Evolutionary conservation across 2,888 invertebrate genomes (phyloP), one percentile per base, ranked within the genome.

Genomic region (Andrena trimmerana): DNA sequence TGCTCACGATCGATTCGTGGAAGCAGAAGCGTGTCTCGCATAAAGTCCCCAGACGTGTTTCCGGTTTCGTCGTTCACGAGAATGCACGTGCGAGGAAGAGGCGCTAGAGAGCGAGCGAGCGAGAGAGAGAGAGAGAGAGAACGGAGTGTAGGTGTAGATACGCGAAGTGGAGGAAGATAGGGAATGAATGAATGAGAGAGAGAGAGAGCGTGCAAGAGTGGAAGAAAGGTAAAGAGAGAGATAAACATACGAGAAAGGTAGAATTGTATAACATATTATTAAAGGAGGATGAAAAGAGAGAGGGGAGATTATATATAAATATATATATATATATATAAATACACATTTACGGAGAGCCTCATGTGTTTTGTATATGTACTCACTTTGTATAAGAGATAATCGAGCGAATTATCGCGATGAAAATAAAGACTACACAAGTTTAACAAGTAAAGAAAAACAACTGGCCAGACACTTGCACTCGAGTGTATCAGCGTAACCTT

Each of bases 281-380:
- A 54, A 31, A 48, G 20, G 42, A 27, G 52, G 36, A 66, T 57
- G 78, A 63, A 62, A 24, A 63, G 29, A 31, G 57, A 48, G 36
- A 71, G 67, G 27, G 24, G 33, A 59, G 2, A 54, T 54, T 54
- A 54, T 57, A 57, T 57, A 54, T 10, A 54, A 2, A 57, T 27
- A 57, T 42, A 65, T 57, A 76, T 31, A 76, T 29, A 29, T 29
- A 29, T 48, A 42, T 63, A 62, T 36, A 63, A 10, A 24, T 63
- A 63, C 36, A 36, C 13, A 74, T 69, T 71, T 63, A 74, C 65
- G 81, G 57, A 72, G 80, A 83, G 83, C 68, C 80, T 82, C 83
- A 72, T 81, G 81, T 84, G 89, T 88, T 88, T 88, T 88, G 78
- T 88, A 89, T 83, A 82, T 88, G 89, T 87, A 89, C 79, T 85